Conservation (phyloP, 2,113 vertebrate genomes). For the Boleophthalmus pectinirostris region DNA sequence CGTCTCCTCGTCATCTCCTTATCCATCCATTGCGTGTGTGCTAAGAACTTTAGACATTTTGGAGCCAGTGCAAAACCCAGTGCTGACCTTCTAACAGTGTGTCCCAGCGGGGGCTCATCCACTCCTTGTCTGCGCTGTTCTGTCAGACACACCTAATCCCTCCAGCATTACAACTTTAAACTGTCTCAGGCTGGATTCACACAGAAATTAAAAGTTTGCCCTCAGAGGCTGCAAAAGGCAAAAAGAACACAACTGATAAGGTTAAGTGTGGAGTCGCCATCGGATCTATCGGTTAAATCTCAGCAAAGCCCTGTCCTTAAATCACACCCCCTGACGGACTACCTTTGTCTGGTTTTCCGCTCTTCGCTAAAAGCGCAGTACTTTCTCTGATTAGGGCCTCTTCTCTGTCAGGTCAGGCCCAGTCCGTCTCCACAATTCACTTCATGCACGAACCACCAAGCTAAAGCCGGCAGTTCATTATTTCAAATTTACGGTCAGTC, state of each 20-base stretch:
- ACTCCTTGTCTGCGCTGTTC: conserved; percentile 40
- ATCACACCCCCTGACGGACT: conserved; percentile 30
- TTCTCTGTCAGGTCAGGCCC: conserved; percentile 31
- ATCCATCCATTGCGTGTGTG: conserved; percentile 54
- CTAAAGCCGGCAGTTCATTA: conserved; percentile 70
- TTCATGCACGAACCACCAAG: conserved; percentile 47
- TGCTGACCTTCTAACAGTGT: conserved; percentile 29
- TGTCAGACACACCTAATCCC: conserved; percentile 64
- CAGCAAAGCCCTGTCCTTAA: conserved; percentile 39
- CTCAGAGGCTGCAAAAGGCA: conserved; percentile 47
- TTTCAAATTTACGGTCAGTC: conserved; percentile 77
- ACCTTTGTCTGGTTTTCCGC: conserved; percentile 23
- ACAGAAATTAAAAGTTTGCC: conserved; percentile 60
- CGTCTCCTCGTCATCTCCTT: conserved; percentile 44
- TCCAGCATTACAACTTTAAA: conserved; percentile 67
- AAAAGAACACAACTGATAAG: conserved; percentile 27
- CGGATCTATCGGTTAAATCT: not conserved
- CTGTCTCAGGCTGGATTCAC: conserved; percentile 42
- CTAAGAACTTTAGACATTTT: conserved; percentile 43
- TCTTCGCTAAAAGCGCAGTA: conserved; percentile 16
- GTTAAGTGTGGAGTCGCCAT: not conserved
- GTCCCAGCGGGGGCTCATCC: conserved; percentile 48
- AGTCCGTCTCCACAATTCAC: conserved; percentile 38
- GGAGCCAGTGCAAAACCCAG: conserved; percentile 39
- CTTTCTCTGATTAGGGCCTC: conserved; percentile 19